These are phyloP conservation scores for Tangara arthus DNA, from an alignment of 2,797 vertebrate species.

Conservation along the genomic window DNA sequence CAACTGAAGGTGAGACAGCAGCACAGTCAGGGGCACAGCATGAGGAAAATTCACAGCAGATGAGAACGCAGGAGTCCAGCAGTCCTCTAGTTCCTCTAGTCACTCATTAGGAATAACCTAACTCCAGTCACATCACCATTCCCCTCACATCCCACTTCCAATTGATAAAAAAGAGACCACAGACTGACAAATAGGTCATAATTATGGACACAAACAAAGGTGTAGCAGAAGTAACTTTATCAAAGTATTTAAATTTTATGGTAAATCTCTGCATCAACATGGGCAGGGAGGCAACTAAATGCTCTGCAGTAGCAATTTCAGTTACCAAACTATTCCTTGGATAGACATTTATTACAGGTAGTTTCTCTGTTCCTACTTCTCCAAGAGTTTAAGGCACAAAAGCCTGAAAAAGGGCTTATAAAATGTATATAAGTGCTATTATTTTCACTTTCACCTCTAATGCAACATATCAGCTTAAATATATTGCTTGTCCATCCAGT, in stretches of 20 bases:
- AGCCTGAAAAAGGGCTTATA: conserved; percentile 54
- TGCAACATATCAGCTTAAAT: conserved; percentile 28
- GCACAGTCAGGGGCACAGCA: background rate
- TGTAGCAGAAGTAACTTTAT: conserved; percentile 37
- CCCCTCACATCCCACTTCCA: background rate
- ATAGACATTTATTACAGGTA: conserved; percentile 51
- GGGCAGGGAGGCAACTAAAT: conserved; percentile 11
- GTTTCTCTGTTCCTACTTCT: conserved; percentile 31
- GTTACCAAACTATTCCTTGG: conserved; percentile 9
- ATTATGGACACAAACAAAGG: conserved; percentile 29
- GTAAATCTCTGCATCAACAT: conserved; percentile 26
- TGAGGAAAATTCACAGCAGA: background rate
- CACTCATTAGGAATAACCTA: background rate
- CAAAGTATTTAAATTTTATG: conserved; percentile 25
- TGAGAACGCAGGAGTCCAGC: background rate
- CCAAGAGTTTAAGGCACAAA: conserved; percentile 59
- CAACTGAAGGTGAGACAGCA: background rate
- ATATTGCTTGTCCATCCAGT: conserved; percentile 39
- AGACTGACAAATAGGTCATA: background rate
- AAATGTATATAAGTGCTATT: conserved; percentile 31
- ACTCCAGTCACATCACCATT: background rate
- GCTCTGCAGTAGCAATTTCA: conserved; percentile 19
- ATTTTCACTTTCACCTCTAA: conserved; percentile 21
- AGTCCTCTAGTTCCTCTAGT: background rate
- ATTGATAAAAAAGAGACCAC: background rate